Evolutionary conservation across 2,888 invertebrate genomes (phyloP), one percentile per base, ranked within the genome.

Genomic region (Pyralis farinalis): DNA sequence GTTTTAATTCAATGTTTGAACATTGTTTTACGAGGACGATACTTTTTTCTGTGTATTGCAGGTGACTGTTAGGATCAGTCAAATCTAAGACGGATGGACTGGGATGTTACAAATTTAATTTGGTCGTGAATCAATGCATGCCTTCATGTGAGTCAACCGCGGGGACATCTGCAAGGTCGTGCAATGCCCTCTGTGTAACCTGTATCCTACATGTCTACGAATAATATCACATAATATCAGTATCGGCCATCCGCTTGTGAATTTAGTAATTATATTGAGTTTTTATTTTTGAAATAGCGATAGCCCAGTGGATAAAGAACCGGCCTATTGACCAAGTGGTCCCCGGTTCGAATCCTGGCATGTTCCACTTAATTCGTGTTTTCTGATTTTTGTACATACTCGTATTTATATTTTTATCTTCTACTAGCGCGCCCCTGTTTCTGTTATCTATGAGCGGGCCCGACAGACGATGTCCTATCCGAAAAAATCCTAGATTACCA

Each of bases 91-190:
- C 30, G 29, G 37, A 43, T 41, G 29, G 38, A 31, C 34, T 41
- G 44, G 32, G 40, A 36, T 51, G 47, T 44, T 44, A 46, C 51
- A 51, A 52, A 51, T 53, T 53, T 57, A 16, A 51, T 60, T 52
- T 49, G 40, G 31, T 39, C 50, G 51, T 77, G 76, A 78, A 53
- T 73, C 74, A 73, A 51, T 53, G 48, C 49, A 44, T 51, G 63
- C 51, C 49, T 16, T 40, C 45, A 50, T 44, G 51, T 71, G 68
- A 67, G 58, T 69, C 71, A 68, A 69, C 58, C 58, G 63, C 63
- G 59, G 69, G 53, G 77, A 74, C 74, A 72, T 74, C 76, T 57
- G 65, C 81, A 85, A 84, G 84, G 83, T 75, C 80, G 76, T 58
- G 67, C 63, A 61, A 67, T 63, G 69, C 60, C 71, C 64, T 55